phyloP scores from a whole-genome alignment of 2,888 invertebrate species.

The Dorcus hopei region DNA sequence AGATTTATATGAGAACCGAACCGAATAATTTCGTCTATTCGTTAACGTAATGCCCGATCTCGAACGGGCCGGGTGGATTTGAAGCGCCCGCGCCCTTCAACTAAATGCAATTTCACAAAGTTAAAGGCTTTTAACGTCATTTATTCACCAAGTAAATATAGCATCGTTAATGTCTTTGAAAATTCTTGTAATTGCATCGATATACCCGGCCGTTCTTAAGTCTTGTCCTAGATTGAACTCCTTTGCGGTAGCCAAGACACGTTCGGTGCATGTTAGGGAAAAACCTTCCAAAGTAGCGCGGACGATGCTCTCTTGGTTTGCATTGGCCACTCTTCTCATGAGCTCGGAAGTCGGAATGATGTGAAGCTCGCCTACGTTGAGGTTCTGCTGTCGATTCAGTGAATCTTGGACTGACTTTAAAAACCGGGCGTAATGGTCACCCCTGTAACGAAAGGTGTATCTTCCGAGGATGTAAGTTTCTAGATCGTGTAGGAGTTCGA shows the following conservation, averaged over 20 bases:
- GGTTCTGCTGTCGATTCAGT: conserved; percentile 4
- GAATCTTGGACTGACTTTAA: conserved; percentile 41
- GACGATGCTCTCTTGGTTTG: background rate
- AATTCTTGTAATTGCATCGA: conserved; percentile 15
- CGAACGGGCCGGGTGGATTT: too few species aligned
- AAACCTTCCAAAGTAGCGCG: conserved; percentile 1
- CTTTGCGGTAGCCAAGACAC: background rate
- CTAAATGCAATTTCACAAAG: too few species aligned
- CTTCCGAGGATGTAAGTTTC: too few species aligned
- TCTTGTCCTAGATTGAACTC: conserved; percentile 15
- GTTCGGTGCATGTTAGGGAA: background rate
- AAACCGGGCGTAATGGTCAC: conserved; percentile 77
- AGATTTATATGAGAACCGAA: too few species aligned
- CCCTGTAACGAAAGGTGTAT: conserved; percentile 75
- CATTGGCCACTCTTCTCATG: background rate
- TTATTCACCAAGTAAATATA: conserved; percentile 1
- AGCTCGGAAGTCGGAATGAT: conserved; percentile 9
- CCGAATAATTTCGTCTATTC: too few species aligned
- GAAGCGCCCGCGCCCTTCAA: too few species aligned
- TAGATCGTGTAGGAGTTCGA: conserved; percentile 53
- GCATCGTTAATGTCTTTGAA: conserved; percentile 13
- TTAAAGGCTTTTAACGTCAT: too few species aligned
- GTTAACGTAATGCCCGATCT: too few species aligned
- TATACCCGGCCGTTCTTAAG: conserved; percentile 19
- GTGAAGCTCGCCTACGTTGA: background rate